These are phyloP conservation scores for Rotaria magnacalcarata DNA, from an alignment of 2,888 invertebrate genomes.

Conservation along the genomic window DNA sequence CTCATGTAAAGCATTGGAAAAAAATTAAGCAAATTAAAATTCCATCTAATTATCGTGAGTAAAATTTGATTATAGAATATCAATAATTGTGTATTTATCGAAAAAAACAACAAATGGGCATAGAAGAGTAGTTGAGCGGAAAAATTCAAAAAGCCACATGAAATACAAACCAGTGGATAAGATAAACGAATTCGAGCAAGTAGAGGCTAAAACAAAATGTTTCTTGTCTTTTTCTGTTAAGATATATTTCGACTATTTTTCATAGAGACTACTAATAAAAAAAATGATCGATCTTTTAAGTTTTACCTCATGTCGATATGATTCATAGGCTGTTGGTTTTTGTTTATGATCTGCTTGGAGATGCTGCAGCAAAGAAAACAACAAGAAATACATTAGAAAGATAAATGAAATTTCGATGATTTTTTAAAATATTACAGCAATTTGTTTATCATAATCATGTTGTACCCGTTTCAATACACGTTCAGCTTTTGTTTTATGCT, in stretches of 20 bases:
- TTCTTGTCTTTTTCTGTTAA: not conserved
- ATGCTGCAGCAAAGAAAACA: not conserved
- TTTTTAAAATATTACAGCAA: not conserved
- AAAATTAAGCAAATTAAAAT: not conserved
- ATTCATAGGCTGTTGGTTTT: not conserved
- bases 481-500: not conserved
- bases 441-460: not conserved
- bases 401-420: not conserved
- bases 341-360: not conserved
- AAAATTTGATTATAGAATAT: not conserved
- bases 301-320: not conserved
- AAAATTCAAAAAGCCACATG: not conserved
- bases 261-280: not conserved
- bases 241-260: not conserved
- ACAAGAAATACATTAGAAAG: no score
- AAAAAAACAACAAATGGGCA: no score
- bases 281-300: no score
- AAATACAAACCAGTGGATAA: not conserved
- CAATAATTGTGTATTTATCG: not conserved
- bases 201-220: slow-evolving; percentile 2
- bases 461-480: not conserved
- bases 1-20: not conserved
- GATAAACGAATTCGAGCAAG: not conserved
- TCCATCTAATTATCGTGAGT: not conserved
- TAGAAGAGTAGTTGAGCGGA: no score